These are phyloP conservation scores for Nebria brevicollis DNA, from an alignment of 2,888 invertebrate genomes.

Conservation along the genomic window DNA sequence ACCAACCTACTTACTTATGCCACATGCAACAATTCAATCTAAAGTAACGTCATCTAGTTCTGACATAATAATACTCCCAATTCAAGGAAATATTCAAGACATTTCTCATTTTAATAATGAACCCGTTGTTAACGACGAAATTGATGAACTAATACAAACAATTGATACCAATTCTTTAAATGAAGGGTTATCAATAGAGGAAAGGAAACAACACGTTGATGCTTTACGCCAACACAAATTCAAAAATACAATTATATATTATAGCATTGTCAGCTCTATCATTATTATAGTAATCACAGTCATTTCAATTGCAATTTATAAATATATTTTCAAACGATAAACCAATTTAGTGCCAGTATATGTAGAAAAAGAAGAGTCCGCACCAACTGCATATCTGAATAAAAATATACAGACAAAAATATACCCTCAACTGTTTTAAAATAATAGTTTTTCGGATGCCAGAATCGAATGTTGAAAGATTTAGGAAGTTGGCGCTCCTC, in stretches of 20 bases:
- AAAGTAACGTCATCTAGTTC: background rate
- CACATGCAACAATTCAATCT: too few relatives aligned
- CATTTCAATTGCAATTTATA: background rate
- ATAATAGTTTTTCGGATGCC: background rate
- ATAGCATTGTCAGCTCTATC: background rate
- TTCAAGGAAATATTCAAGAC: background rate
- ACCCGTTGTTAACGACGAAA: constrained; percentile 3
- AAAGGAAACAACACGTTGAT: constrained; percentile 13
- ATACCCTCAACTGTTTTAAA: background rate
- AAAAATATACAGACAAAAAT: background rate
- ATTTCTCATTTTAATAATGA: background rate
- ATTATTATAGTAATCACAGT: background rate
- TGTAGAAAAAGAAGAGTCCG: background rate
- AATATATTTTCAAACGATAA: background rate
- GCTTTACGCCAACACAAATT: background rate
- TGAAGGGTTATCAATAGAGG: background rate
- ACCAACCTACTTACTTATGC: too few relatives aligned
- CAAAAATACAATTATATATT: background rate
- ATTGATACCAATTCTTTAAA: constrained; percentile 11
- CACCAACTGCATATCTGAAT: background rate
- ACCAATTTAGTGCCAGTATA: background rate
- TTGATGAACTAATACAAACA: constrained; percentile 7
- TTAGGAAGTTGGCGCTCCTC: background rate
- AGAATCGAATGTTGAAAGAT: background rate
- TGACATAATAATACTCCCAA: constrained; percentile 25